Evolutionary conservation across 2,888 invertebrate species (phyloP).

Genomic region (Napeogenes inachia): DNA sequence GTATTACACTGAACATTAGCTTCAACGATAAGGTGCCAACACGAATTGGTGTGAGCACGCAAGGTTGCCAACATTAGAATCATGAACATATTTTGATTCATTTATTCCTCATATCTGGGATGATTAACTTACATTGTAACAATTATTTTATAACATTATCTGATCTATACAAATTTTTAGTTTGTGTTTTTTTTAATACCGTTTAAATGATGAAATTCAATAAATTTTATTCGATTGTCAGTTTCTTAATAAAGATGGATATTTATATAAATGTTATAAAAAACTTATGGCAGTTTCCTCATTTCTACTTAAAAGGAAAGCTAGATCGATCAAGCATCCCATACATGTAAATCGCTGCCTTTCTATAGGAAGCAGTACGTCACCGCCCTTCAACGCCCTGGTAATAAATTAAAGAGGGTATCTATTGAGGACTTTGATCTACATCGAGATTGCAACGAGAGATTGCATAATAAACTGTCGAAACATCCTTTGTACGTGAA

Average conservation of each 20-base stretch:
- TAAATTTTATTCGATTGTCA: neutral
- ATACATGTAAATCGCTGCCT: conserved; percentile 34
- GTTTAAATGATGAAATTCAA: neutral
- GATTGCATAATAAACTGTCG: conserved; percentile 28
- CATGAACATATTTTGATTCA: conserved; percentile 31
- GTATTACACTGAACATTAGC: conserved; percentile 73
- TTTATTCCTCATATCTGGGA: conserved; percentile 8
- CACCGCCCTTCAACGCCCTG: conserved; percentile 52
- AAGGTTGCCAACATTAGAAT: conserved; percentile 37
- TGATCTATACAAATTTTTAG: neutral
- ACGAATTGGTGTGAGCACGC: conserved; percentile 69
- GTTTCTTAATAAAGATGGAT: conserved; percentile 8
- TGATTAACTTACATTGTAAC: neutral
- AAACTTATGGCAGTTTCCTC: neutral
- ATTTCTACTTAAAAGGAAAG: conserved; percentile 26
- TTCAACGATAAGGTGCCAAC: conserved; percentile 66
- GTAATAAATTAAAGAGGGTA: conserved; percentile 68
- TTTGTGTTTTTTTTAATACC: no score
- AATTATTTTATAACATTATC: neutral
- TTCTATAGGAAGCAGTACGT: conserved; percentile 52
- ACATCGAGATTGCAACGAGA: conserved; percentile 48
- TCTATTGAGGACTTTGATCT: conserved; percentile 60
- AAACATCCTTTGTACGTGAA: conserved; percentile 27
- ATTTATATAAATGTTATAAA: neutral
- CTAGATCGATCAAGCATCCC: conserved; percentile 31